These are phyloP conservation scores for Synergus laeviventris DNA, from an alignment of 2,888 invertebrate species.

Conservation along the genomic window DNA sequence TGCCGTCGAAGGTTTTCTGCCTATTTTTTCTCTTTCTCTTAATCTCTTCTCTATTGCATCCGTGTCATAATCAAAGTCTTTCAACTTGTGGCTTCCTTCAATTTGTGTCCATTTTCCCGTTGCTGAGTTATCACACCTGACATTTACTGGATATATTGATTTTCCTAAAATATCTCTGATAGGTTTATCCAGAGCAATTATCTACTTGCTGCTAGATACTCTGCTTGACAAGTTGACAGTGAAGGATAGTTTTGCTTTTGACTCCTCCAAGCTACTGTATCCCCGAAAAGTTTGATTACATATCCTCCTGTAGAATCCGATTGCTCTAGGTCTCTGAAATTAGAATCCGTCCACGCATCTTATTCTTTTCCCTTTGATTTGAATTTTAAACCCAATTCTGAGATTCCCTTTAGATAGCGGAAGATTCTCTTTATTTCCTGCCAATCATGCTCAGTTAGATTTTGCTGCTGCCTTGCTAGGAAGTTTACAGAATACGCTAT, in stretches of 20 bases:
- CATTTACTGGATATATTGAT: too few species aligned
- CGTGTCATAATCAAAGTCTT: too few species aligned
- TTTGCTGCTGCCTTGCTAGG: slow-evolving; percentile 42
- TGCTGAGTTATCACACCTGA: too few species aligned
- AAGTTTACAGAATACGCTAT: slow-evolving; percentile 44
- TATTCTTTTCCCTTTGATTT: slow-evolving; percentile 26
- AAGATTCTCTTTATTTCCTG: slow-evolving; percentile 50
- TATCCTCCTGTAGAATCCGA: slow-evolving; percentile 47
- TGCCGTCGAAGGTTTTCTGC: too few species aligned
- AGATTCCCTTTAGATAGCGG: slow-evolving; percentile 45
- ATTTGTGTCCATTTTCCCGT: too few species aligned
- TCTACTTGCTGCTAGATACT: slow-evolving; percentile 41
- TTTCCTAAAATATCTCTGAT: slow-evolving; percentile 19
- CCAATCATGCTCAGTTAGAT: slow-evolving; percentile 46
- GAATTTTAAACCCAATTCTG: slow-evolving; percentile 44
- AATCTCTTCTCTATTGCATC: too few species aligned
- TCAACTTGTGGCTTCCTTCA: too few species aligned
- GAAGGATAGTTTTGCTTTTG: slow-evolving; percentile 44
- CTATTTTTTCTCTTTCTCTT: too few species aligned
- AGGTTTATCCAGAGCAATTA: slow-evolving; percentile 49
- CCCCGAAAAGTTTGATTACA: slow-evolving; percentile 46
- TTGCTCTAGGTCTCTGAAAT: slow-evolving; percentile 48
- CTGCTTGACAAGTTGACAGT: too few species aligned
- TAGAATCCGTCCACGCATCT: slow-evolving; percentile 45
- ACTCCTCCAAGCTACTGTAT: slow-evolving; percentile 49